Conservation (phyloP, 1,140 invertebrate genomes). For the Zaprionus taronus region DNA sequence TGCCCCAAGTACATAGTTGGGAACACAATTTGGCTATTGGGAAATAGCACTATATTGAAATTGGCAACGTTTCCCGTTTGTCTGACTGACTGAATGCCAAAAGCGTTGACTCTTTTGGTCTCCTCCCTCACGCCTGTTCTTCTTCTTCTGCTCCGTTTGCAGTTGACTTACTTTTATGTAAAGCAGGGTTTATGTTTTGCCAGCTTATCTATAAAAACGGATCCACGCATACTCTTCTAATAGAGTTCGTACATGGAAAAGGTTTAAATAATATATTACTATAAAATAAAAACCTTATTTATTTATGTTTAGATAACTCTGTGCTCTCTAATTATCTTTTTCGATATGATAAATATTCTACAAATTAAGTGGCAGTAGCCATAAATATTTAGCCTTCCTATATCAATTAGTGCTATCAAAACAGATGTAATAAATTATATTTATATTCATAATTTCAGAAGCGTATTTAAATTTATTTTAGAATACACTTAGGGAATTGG, state of each 20-base stretch:
- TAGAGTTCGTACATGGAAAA: too few relatives aligned
- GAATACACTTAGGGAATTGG: too few relatives aligned
- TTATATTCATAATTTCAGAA: background rate
- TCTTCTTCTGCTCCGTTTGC: background rate
- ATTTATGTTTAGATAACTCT: background rate
- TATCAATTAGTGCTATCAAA: background rate
- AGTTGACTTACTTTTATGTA: slow-evolving; percentile 49
- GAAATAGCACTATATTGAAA: slow-evolving; percentile 57
- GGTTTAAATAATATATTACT: background rate
- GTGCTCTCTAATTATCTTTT: background rate
- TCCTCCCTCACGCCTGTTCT: slow-evolving; percentile 5
- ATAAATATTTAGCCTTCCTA: background rate
- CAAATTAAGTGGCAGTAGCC: background rate
- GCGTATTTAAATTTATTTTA: background rate
- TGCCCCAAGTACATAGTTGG: slow-evolving; percentile 46
- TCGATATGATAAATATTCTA: background rate
- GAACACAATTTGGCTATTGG: slow-evolving; percentile 65
- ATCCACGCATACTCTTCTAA: slow-evolving; percentile 5
- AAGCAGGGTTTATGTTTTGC: slow-evolving; percentile 39
- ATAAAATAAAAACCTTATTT: background rate
- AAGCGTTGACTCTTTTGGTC: slow-evolving; percentile 15
- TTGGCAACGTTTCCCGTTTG: slow-evolving; percentile 59
- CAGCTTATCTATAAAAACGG: slow-evolving; percentile 24
- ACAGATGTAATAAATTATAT: background rate
- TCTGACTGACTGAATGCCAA: slow-evolving; percentile 54